Base-by-base conservation (phyloP, 2,888 invertebrate species). In the Argyra leucocephala region DNA sequence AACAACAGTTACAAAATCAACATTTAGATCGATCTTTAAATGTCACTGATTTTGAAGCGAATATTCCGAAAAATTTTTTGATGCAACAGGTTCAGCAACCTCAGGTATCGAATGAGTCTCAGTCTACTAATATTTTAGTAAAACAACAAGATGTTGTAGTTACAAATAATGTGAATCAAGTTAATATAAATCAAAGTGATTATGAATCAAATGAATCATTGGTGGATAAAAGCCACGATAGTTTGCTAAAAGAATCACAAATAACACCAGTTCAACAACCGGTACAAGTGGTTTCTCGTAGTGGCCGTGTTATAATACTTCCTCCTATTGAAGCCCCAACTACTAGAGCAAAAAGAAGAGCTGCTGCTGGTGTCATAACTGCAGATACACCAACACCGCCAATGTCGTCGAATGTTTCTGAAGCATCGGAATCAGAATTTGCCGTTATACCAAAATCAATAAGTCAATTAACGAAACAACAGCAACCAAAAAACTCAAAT, bases 281-380 rank as follows among this genome's bases (percentile, higher is more conserved):
- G 0, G 87, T 88, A 66, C 89, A 90, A 78, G 87, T 90, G 69
- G 83, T 90, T 12, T 81, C 90, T 22, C 83, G 86, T 22, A 89
- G 90, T 75, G 90, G 90, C 1, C 83, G 90, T 37, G 84, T 91
- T 57, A 88, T 91, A 64, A 88, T 88, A 0, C 79, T 91, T 68
- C 91, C 91, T 18, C 91, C 91, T 0, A 90, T 91, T 65, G 91
- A 91, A 78, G 88, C 91, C 23, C 91, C 91, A 10, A 88, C 91
- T 1, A 91, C 91, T 0, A 82, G 91, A 59, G 88, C 90, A 22
- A 88, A 89, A 74, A 81, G 85, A 18, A 83, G 85, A 69, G 85
- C 81, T 66, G 62, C 60, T 15, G 61, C 64, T 10, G 31, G 31
- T 10, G 31, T 31, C 7, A 15, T n/a, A 3, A 12, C 48, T 48